Conservation (phyloP, 2,888 invertebrate species). For the Rhyacophila evoluta region DNA sequence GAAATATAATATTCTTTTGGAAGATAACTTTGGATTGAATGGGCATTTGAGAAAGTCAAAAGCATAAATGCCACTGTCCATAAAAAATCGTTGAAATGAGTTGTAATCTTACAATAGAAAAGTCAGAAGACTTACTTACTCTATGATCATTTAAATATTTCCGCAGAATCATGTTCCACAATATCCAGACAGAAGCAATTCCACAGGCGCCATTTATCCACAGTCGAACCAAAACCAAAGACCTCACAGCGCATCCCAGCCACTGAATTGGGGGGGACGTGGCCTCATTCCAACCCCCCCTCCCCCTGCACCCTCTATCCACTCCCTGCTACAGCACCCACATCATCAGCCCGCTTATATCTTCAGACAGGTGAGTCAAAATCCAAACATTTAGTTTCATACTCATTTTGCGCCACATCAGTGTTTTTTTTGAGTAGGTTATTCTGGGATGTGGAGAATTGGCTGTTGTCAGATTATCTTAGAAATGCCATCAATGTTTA, state of each 20-base stretch:
- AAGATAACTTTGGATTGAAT: too few species aligned
- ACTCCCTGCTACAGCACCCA: background rate
- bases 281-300: constrained; percentile 45
- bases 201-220: constrained; percentile 5
- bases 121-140: too few species aligned
- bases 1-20: too few species aligned
- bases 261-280: constrained; percentile 31
- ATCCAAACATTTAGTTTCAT: background rate
- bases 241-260: background rate
- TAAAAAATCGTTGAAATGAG: too few species aligned
- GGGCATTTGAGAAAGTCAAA: too few species aligned
- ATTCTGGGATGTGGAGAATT: too few species aligned
- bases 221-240: constrained; percentile 31
- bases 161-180: background rate
- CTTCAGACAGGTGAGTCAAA: constrained; percentile 43
- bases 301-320: background rate
- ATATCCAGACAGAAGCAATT: constrained; percentile 12
- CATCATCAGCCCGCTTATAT: constrained; percentile 34
- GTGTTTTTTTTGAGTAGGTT: too few species aligned
- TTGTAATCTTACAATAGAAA: too few species aligned
- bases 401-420: too few species aligned
- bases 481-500: too few species aligned
- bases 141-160: background rate
- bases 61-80: too few species aligned
- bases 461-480: too few species aligned